Evolutionary conservation across 2,888 invertebrate species (phyloP).

Genomic region (Apoderus coryli): DNA sequence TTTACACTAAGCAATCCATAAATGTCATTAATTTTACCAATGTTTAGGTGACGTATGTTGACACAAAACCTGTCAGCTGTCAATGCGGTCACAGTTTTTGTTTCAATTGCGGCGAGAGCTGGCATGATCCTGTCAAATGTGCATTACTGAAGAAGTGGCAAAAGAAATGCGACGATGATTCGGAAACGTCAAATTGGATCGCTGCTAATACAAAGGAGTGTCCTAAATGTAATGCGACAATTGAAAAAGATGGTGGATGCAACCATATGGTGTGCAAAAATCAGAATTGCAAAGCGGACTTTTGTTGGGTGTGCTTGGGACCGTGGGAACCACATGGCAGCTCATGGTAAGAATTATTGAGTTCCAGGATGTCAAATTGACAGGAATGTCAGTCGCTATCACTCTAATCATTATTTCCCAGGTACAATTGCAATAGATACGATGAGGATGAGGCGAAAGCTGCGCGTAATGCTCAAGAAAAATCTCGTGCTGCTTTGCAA

Average conservation of each 20-base stretch:
- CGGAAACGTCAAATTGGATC: constrained; percentile 99
- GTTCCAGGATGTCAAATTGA: no score
- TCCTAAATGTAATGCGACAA: constrained; percentile 94
- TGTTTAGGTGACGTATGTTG: constrained; percentile 45
- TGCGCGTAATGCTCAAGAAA: constrained; percentile 92
- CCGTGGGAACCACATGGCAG: constrained; percentile 99
- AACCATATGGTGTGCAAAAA: constrained; percentile 99
- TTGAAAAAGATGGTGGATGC: constrained; percentile 95
- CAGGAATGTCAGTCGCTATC: no score
- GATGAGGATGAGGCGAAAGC: constrained; percentile 96
- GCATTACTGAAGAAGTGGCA: constrained; percentile 89
- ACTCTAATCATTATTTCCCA: no score
- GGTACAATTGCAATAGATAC: constrained; percentile 79
- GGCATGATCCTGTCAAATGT: constrained; percentile 98
- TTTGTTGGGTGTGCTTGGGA: constrained; percentile 99
- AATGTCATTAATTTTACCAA: constrained; percentile 2
- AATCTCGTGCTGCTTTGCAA: constrained; percentile 88
- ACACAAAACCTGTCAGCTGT: constrained; percentile 84
- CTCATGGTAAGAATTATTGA: constrained; percentile 78
- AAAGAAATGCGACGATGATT: constrained; percentile 98
- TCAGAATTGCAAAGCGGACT: constrained; percentile 94
- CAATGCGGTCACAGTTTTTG: constrained; percentile 92
- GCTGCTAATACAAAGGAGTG: constrained; percentile 99
- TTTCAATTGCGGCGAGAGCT: constrained; percentile 91
- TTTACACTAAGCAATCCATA: neutral